Percentiles rank a stretch among this genome's conserved stretches.
These are phyloP conservation scores for Numida meleagris DNA, from an alignment of 2,113 vertebrate species.

Conservation along the genomic window DNA sequence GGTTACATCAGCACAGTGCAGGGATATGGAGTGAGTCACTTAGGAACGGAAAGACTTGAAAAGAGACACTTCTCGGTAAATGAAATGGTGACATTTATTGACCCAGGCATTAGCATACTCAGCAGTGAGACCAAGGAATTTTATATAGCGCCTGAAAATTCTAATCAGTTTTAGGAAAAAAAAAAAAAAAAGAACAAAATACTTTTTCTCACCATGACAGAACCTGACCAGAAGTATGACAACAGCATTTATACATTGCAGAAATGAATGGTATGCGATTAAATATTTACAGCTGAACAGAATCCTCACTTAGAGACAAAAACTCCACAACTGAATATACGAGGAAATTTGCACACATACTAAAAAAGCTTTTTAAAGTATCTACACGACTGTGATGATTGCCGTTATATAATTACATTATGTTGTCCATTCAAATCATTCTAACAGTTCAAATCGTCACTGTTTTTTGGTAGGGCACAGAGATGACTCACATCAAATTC, in stretches of 20 bases:
- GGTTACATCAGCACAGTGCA: fast-evolving
- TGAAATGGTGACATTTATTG: not conserved
- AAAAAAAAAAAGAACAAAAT: not conserved
- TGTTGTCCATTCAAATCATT: not conserved
- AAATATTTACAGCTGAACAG: not conserved
- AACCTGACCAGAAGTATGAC: not conserved
- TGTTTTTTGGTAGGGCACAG: not conserved
- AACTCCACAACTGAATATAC: not conserved
- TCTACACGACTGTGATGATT: not conserved
- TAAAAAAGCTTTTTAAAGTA: not conserved
- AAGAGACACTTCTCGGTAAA: not conserved
- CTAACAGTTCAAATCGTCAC: not conserved
- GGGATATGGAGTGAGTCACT: not conserved
- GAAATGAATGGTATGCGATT: not conserved
- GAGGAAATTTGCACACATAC: not conserved
- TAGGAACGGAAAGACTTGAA: not conserved
- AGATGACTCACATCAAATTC: not conserved
- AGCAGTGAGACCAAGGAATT: not conserved
- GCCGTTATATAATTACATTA: not conserved
- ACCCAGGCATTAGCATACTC: not conserved
- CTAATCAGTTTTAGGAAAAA: not conserved
- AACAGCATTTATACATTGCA: conserved; percentile 3
- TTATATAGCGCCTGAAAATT: not conserved
- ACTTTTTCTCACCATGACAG: not conserved
- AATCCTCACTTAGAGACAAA: not conserved